Evolutionary conservation across 2,113 vertebrate genomes (phyloP).

Genomic region (Mormyrus lacerda): DNA sequence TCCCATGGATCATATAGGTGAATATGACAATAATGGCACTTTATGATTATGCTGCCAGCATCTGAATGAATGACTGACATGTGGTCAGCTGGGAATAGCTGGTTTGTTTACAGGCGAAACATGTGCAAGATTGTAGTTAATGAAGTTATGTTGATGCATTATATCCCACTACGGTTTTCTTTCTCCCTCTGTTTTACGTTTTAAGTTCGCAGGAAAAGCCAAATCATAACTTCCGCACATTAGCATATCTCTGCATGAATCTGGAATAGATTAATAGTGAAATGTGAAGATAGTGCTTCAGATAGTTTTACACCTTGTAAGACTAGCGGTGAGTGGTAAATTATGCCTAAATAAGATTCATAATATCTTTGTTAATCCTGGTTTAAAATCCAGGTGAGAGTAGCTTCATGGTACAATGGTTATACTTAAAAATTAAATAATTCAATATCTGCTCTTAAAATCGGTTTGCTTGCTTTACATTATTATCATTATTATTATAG

Average conservation of each 20-base stretch:
- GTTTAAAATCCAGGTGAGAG: background rate
- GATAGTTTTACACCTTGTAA: background rate
- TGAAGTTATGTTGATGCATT: background rate
- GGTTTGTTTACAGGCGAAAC: background rate
- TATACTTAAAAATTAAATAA: background rate
- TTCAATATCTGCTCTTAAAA: background rate
- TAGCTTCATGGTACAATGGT: background rate
- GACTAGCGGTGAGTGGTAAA: background rate
- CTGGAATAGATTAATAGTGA: background rate
- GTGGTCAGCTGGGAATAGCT: background rate
- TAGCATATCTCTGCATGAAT: background rate
- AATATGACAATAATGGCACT: background rate
- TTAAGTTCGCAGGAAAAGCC: background rate
- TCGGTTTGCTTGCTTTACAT: background rate
- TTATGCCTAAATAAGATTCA: background rate
- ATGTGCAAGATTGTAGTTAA: background rate
- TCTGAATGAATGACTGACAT: background rate
- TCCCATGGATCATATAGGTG: background rate
- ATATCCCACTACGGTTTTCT: background rate
- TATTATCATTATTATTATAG: too few species aligned
- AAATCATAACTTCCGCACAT: background rate
- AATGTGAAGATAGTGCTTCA: background rate
- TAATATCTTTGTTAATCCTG: background rate
- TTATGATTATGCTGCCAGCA: background rate
- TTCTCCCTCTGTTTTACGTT: background rate